Conservation (phyloP, 2,797 vertebrate species). For the Oophaga sylvatica region DNA sequence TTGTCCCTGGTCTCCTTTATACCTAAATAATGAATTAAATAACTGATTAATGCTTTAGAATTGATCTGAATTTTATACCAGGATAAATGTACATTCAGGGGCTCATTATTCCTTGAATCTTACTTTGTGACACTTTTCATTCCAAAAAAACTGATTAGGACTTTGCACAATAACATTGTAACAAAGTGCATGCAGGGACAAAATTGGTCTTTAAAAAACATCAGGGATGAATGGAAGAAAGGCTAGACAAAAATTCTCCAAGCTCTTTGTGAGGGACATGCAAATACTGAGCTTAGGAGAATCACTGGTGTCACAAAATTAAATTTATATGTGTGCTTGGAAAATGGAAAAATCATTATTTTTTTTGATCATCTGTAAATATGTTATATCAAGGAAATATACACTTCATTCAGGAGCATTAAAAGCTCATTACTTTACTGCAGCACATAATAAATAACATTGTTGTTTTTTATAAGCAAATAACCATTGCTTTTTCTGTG, state of each 20-base stretch:
- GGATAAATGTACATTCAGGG: constrained; percentile 61
- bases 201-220: constrained; percentile 62
- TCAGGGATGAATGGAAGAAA: constrained; percentile 56
- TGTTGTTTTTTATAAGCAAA: constrained; percentile 48
- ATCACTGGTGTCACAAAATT: constrained; percentile 37
- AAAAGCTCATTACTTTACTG: constrained; percentile 40
- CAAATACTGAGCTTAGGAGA: constrained; percentile 14
- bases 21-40: constrained; percentile 62
- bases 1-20: constrained; percentile 60
- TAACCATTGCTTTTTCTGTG: not conserved
- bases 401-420: constrained; percentile 42
- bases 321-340: constrained; percentile 35
- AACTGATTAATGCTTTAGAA: constrained; percentile 64
- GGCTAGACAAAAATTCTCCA: constrained; percentile 56
- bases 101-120: constrained; percentile 57
- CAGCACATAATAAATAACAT: constrained; percentile 39
- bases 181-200: constrained; percentile 61
- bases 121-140: constrained; percentile 61
- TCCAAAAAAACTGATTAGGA: constrained; percentile 62
- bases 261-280: constrained; percentile 53
- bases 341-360: constrained; percentile 38
- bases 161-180: constrained; percentile 59
- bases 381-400: constrained; percentile 30
- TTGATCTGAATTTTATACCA: constrained; percentile 63
- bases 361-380: constrained; percentile 38